A percentile compares a stretch with the other conserved stretches of the same genome.
These are phyloP conservation scores for Acromyrmex heyeri DNA, from an alignment of 1,140 invertebrate species.

Conservation along the genomic window DNA sequence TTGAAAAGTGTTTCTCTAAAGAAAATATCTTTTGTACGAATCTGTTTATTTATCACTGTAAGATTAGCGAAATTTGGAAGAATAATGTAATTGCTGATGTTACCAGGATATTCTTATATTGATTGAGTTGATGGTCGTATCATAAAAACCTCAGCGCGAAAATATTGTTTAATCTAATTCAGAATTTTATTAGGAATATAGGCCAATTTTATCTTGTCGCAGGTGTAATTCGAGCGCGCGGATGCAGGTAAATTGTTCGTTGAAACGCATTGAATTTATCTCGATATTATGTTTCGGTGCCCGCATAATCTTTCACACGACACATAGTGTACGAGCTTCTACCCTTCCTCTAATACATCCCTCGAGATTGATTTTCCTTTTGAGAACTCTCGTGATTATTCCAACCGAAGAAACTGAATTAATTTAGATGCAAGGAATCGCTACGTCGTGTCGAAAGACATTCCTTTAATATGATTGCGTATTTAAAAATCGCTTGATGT, in stretches of 20 bases:
- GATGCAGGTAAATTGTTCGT: slow-evolving; percentile 83
- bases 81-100: background rate
- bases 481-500: background rate
- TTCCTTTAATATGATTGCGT: background rate
- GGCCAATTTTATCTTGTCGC: slow-evolving; percentile 51
- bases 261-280: slow-evolving; percentile 70
- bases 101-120: background rate
- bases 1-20: background rate
- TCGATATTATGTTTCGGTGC: slow-evolving; percentile 79
- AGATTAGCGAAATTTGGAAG: background rate
- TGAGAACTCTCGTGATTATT: background rate
- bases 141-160: background rate
- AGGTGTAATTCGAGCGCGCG: slow-evolving; percentile 71
- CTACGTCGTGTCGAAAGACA: background rate
- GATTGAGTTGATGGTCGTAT: background rate
- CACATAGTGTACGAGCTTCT: background rate
- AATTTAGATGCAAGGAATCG: background rate
- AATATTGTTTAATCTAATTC: background rate
- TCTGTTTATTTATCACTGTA: background rate
- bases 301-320: slow-evolving; percentile 74
- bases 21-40: background rate
- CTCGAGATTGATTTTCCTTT: slow-evolving; percentile 23
- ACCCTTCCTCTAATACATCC: slow-evolving; percentile 10
- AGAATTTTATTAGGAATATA: slow-evolving; percentile 8
- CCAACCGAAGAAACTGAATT: background rate